These are phyloP conservation scores for Drosophila albomicans DNA, from an alignment of 1,140 invertebrate genomes.

Conservation along the genomic window DNA sequence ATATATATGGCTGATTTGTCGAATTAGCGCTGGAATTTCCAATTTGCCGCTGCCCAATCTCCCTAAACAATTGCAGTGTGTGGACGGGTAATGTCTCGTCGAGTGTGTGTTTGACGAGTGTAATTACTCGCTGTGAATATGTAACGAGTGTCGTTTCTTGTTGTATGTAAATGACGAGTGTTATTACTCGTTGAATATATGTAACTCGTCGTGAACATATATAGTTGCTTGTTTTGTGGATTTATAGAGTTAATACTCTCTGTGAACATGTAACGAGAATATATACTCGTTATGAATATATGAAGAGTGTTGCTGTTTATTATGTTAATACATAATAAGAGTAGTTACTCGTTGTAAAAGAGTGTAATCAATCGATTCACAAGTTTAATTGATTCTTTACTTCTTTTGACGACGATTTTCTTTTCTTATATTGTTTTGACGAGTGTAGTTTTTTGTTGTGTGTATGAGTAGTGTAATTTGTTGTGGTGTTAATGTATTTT, in stretches of 20 bases:
- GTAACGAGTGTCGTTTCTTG: neutral
- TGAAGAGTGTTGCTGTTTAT: neutral
- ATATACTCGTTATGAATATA: neutral
- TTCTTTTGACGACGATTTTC: too few species aligned
- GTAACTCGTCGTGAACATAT: too few species aligned
- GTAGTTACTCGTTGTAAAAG: too few species aligned
- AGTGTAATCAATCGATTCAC: too few species aligned
- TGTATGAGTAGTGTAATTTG: slow-evolving; percentile 7
- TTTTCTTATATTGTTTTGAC: too few species aligned
- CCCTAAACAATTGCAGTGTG: slow-evolving; percentile 57
- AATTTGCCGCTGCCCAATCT: slow-evolving; percentile 26
- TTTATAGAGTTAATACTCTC: too few species aligned
- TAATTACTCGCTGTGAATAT: slow-evolving; percentile 9
- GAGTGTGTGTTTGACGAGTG: slow-evolving; percentile 26
- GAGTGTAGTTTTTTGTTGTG: neutral
- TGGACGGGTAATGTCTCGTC: slow-evolving; percentile 4
- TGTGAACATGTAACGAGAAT: too few species aligned
- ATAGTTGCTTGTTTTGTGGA: too few species aligned
- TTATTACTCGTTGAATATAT: too few species aligned
- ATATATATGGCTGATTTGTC: slow-evolving; percentile 34
- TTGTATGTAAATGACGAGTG: too few species aligned
- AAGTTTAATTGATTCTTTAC: too few species aligned
- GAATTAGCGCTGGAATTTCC: slow-evolving; percentile 42
- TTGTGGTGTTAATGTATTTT: slow-evolving; percentile 3
- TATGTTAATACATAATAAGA: too few species aligned